phyloP scores from a whole-genome alignment of 1,140 invertebrate genomes.

The Camponotus vicinus region DNA sequence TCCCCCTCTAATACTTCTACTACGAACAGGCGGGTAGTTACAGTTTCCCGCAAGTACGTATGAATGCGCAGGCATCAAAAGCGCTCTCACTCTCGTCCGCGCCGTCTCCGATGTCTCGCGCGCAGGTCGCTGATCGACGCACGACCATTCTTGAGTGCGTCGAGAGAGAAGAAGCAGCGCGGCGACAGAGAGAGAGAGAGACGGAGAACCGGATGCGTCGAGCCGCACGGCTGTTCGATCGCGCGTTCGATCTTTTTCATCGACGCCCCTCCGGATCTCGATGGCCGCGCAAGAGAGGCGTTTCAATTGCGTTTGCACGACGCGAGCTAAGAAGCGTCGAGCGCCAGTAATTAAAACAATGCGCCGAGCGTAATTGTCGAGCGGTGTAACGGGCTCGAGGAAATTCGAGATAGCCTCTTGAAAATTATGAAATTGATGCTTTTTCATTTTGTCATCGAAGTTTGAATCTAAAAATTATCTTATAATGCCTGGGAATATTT shows the following conservation, averaged over 20 bases:
- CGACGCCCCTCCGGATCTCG: neutral
- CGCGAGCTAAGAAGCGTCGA: neutral
- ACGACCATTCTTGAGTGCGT: neutral
- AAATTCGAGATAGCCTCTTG: neutral
- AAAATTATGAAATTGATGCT: neutral
- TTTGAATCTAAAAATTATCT: slow-evolving; percentile 19
- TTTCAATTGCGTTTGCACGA: neutral
- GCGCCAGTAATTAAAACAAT: slow-evolving; percentile 19
- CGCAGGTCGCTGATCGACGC: slow-evolving; percentile 49
- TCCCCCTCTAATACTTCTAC: slow-evolving; percentile 69
- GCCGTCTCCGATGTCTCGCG: slow-evolving; percentile 6
- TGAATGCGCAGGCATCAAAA: slow-evolving; percentile 62
- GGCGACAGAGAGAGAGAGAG: neutral
- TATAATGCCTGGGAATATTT: neutral
- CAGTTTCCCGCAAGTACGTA: slow-evolving; percentile 70
- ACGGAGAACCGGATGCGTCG: slow-evolving; percentile 47
- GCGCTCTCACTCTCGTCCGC: slow-evolving; percentile 64
- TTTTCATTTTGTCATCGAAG: neutral
- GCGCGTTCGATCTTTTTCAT: slow-evolving; percentile 43
- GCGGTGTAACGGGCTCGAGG: neutral
- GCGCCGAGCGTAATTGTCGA: slow-evolving; percentile 3
- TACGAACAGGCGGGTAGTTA: slow-evolving; percentile 56
- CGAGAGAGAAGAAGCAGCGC: too few species aligned
- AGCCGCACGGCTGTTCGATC: slow-evolving; percentile 21
- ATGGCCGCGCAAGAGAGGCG: neutral